A percentile compares a stretch with the other conserved stretches of the same genome.
Evolutionary conservation across 2,113 vertebrate genomes (phyloP).

Genomic region (Arizona elegans): DNA sequence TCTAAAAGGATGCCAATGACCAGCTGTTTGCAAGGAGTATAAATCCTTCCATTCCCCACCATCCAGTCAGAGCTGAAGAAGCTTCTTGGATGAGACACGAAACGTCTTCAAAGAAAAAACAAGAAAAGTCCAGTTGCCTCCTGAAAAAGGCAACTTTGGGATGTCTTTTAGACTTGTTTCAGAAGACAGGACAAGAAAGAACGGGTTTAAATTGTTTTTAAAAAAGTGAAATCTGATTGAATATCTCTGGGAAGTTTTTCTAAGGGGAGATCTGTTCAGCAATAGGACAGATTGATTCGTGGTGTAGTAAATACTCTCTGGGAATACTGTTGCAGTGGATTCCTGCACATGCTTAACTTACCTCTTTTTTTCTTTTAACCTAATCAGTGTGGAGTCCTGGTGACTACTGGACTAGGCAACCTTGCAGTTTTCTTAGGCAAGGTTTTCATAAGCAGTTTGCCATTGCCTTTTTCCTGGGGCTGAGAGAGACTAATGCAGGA

Average conservation of each 20-base stretch:
- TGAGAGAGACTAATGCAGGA: neutral
- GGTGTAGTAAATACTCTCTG: neutral
- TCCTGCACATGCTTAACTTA: neutral
- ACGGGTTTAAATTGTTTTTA: neutral
- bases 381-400: no score
- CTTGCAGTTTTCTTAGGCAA: neutral
- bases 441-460: neutral
- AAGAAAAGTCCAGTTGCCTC: no score
- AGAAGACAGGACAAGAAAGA: neutral
- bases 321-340: neutral
- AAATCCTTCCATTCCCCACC: no score
- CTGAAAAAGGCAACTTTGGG: no score
- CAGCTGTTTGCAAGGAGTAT: no score
- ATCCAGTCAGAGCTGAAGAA: no score
- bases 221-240: neutral
- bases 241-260: neutral
- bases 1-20: no score
- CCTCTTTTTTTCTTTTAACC: no score
- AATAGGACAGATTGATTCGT: neutral
- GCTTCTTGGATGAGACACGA: no score
- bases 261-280: neutral
- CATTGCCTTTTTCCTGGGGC: neutral
- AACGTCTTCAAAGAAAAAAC: no score
- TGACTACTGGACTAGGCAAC: no score
- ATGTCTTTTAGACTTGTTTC: neutral